Evolutionary conservation across 1,140 invertebrate genomes (phyloP).

Genomic region (Proctacanthus coquilletti): DNA sequence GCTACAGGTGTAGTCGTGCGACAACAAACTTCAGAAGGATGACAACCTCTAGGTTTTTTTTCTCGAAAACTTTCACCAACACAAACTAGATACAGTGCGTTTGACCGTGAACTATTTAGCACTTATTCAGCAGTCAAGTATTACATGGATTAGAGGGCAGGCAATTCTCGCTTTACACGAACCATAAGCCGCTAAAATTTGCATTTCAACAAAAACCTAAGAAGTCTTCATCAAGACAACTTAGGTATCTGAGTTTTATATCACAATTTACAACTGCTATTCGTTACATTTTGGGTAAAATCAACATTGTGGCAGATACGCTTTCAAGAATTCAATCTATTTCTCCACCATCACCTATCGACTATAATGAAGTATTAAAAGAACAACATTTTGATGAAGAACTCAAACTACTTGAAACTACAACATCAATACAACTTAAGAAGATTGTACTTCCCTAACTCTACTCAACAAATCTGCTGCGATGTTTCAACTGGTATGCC

Average conservation of each 20-base stretch:
- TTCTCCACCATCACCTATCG: conserved; percentile 4
- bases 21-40: conserved; percentile 10
- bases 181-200: conserved; percentile 28
- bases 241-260: conserved; percentile 25
- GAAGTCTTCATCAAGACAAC: conserved; percentile 15
- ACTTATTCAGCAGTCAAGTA: conserved; percentile 29
- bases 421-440: conserved; percentile 1
- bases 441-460: not conserved
- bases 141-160: conserved; percentile 28
- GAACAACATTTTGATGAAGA: conserved; percentile 12
- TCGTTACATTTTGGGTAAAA: conserved; percentile 19
- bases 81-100: conserved; percentile 26
- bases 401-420: conserved; percentile 7
- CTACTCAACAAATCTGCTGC: conserved; percentile 9
- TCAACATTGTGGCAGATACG: conserved; percentile 23
- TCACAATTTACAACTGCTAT: conserved; percentile 26
- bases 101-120: conserved; percentile 32
- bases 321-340: conserved; percentile 16
- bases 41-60: conserved; percentile 26
- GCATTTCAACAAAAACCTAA: conserved; percentile 17
- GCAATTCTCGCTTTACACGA: conserved; percentile 21
- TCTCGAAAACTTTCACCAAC: conserved; percentile 22
- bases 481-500: conserved; percentile 8
- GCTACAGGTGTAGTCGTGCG: conserved; percentile 19
- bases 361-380: conserved; percentile 10